Base-by-base conservation (phyloP, 2,888 invertebrate genomes). In the Zhengitettix transpicula region DNA sequence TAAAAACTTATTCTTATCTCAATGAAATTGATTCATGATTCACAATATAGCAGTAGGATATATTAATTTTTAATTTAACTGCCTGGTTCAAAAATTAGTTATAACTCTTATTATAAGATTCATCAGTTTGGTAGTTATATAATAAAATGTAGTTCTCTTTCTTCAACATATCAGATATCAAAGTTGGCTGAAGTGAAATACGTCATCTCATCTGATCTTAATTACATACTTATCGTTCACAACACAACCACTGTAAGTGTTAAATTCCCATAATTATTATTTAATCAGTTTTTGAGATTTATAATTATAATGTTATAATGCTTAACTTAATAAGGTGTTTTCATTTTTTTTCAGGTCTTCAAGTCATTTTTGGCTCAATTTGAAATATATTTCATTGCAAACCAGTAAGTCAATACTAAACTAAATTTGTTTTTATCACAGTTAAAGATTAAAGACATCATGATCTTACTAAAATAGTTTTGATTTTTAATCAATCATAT, bases 131-230 rank as follows among this genome's bases (percentile, higher is more conserved):
- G n/a, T n/a, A n/a, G n/a, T n/a, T n/a, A n/a, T n/a, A n/a, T n/a
- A n/a, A n/a, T n/a, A n/a, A n/a, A n/a, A n/a, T n/a, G n/a, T n/a
- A n/a, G n/a, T n/a, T n/a, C n/a, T n/a, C n/a, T n/a, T n/a, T n/a
- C n/a, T n/a, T n/a, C n/a, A n/a, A n/a, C n/a, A n/a, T n/a, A n/a
- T 56, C 69, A 74, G 73, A 68, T 69, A 14, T 65, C 73, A 15
- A 60, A 67, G 40, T 69, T 47, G n/a, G n/a, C 71, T 52, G 75
- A 77, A 28, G 77, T 78, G 64, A 74, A 77, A 61, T 79, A 76
- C 66, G 77, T 79, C 66, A 71, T 85, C 62, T 86, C 86, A 0
- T 77, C 84, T 0, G 85, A 87, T 69, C 75, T 76, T 56, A 78
- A 80, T 66, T 83, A 78, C 68, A 68, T 87, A 59, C 72, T 86